These are phyloP conservation scores for Drosophila lutescens DNA, from an alignment of 2,888 invertebrate species.

Conservation along the genomic window DNA sequence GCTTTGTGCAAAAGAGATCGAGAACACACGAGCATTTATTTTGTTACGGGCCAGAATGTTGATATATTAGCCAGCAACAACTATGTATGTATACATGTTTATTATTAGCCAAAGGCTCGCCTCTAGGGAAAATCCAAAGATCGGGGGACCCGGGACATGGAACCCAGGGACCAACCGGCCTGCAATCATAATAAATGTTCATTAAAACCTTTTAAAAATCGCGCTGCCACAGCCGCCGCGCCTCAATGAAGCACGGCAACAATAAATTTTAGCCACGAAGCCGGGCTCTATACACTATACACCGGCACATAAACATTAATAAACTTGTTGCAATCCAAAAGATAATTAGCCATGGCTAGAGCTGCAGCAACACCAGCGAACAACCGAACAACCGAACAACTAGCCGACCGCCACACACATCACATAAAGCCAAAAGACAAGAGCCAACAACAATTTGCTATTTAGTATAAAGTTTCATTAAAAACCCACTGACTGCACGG, in stretches of 20 bases:
- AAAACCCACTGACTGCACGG: constrained; percentile 57
- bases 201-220: constrained; percentile 80
- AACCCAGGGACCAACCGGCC: constrained; percentile 18
- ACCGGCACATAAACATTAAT: constrained; percentile 75
- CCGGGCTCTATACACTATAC: constrained; percentile 16
- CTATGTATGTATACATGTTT: constrained; percentile 51
- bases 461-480: constrained; percentile 79
- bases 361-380: constrained; percentile 50
- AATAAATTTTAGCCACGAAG: constrained; percentile 73
- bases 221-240: constrained; percentile 73
- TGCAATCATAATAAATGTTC: constrained; percentile 80
- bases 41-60: constrained; percentile 45
- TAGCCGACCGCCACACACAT: constrained; percentile 11
- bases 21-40: constrained; percentile 53
- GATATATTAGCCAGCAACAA: constrained; percentile 60
- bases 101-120: constrained; percentile 51
- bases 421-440: constrained; percentile 24
- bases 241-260: constrained; percentile 76
- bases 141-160: not conserved
- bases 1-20: constrained; percentile 31
- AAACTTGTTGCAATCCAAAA: constrained; percentile 80
- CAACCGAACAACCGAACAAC: not conserved
- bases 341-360: constrained; percentile 75
- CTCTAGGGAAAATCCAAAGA: constrained; percentile 5
- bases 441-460: constrained; percentile 70